Percentiles rank a stretch among this genome's conserved stretches.
These are phyloP conservation scores for Catalaphyllia jardinei DNA, from an alignment of 64 coral and sea anemone species.

Conservation along the genomic window DNA sequence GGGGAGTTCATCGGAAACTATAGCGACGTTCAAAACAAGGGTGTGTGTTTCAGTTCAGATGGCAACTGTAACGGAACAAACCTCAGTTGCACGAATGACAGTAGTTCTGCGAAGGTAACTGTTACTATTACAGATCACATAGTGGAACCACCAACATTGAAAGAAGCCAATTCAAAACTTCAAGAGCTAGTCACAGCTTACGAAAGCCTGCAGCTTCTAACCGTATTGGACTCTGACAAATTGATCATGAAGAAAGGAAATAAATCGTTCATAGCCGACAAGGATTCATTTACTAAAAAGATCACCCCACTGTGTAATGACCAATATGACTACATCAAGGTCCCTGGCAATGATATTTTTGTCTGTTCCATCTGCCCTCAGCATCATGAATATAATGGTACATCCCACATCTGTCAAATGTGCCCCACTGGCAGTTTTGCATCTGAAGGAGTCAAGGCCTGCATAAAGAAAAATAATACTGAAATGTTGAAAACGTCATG, in stretches of 20 bases:
- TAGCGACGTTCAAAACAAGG: neutral
- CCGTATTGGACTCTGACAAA: neutral
- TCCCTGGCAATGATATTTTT: neutral
- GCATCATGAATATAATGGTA: conserved; percentile 17
- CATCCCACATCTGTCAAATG: conserved; percentile 2
- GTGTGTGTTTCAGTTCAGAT: conserved; percentile 1
- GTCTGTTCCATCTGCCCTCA: conserved; percentile 30
- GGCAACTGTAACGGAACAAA: neutral
- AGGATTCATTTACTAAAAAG: neutral
- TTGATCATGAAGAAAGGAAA: conserved; percentile 1
- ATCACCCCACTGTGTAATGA: neutral
- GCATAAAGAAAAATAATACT: neutral
- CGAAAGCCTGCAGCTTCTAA: neutral
- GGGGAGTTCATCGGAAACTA: neutral
- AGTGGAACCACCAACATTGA: conserved; percentile 3
- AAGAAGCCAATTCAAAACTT: conserved; percentile 2
- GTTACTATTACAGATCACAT: conserved; percentile 2
- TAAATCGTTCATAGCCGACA: neutral
- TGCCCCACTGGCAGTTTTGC: conserved; percentile 21
- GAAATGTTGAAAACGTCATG: neutral
- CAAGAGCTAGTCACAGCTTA: conserved; percentile 10
- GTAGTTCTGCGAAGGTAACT: neutral
- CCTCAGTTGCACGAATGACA: neutral
- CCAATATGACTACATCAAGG: conserved; percentile 9
- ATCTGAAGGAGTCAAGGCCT: neutral